Percentiles rank a stretch among this genome's conserved stretches.
phyloP scores from a whole-genome alignment of 2,797 vertebrate genomes.

The Diplodus puntazzo region DNA sequence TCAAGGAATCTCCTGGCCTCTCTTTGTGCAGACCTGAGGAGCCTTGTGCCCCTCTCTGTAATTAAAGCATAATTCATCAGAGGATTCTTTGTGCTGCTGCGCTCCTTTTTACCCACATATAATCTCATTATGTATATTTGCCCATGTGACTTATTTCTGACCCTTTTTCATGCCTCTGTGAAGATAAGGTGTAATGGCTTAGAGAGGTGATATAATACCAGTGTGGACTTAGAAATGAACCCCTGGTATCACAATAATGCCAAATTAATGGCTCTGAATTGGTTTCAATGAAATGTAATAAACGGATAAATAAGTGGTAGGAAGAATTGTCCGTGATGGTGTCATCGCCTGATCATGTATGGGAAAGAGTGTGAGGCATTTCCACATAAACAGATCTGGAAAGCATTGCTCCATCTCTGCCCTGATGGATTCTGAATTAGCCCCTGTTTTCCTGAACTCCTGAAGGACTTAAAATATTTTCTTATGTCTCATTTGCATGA shows the following conservation, averaged over 20 bases:
- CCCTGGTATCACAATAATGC: background rate
- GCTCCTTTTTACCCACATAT: constrained; percentile 42
- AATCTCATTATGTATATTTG: constrained; percentile 69
- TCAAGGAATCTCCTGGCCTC: constrained; percentile 59
- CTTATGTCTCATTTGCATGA: constrained; percentile 58
- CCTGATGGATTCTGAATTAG: constrained; percentile 29
- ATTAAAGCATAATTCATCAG: constrained; percentile 72
- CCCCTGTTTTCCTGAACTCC: constrained; percentile 34
- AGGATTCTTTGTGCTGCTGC: constrained; percentile 68
- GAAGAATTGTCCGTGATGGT: background rate
- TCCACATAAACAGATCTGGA: constrained; percentile 1
- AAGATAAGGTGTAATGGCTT: constrained; percentile 33
- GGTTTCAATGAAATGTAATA: constrained; percentile 5
- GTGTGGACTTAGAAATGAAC: constrained; percentile 3
- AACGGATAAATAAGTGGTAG: constrained; percentile 1
- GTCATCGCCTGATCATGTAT: background rate
- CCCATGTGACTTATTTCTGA: constrained; percentile 62
- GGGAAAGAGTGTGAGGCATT: background rate
- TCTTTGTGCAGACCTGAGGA: constrained; percentile 53
- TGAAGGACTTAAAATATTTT: constrained; percentile 25
- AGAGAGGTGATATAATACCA: constrained; percentile 6
- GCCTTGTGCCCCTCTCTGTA: constrained; percentile 57
- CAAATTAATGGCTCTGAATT: constrained; percentile 13
- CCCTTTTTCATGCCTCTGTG: constrained; percentile 22
- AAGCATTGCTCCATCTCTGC: background rate